Evolutionary conservation across 1,140 invertebrate species (phyloP).

Genomic region (Himalopsyche phryganea): DNA sequence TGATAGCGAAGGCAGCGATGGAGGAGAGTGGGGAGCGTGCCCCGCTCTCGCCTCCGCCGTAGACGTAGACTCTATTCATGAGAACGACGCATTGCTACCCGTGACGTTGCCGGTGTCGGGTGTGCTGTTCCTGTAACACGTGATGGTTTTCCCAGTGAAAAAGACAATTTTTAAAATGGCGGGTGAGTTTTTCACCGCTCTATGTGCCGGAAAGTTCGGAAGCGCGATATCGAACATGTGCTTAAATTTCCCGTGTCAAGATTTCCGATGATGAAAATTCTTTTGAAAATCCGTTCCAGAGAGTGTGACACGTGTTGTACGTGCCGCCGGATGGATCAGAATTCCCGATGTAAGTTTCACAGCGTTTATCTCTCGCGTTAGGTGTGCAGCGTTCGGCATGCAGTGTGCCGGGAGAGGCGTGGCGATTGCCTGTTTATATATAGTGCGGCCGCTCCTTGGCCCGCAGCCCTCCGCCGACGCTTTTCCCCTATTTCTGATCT

Average conservation of each 20-base stretch:
- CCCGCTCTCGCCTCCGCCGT: neutral
- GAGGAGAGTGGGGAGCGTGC: neutral
- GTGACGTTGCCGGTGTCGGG: neutral
- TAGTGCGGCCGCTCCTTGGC: neutral
- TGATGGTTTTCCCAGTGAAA: neutral
- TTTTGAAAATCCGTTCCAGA: no score
- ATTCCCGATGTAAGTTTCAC: neutral
- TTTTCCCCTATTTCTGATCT: neutral
- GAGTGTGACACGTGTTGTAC: neutral
- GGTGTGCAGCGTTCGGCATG: neutral
- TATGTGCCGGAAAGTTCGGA: neutral
- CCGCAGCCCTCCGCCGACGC: neutral
- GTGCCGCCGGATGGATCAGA: neutral
- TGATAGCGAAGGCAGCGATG: neutral
- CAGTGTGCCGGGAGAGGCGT: neutral
- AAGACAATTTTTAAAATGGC: conserved; percentile 1
- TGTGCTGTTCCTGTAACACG: neutral
- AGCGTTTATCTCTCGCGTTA: conserved; percentile 1
- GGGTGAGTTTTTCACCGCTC: neutral
- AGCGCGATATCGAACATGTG: neutral
- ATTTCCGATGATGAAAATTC: no score
- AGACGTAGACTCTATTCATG: neutral
- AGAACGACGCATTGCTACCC: neutral
- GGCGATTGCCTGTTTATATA: conserved; percentile 2
- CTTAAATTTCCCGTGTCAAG: no score